Evolutionary conservation across 2,797 vertebrate genomes (phyloP), one percentile per base, ranked within the genome.

Genomic region (Chrosomus eos): DNA sequence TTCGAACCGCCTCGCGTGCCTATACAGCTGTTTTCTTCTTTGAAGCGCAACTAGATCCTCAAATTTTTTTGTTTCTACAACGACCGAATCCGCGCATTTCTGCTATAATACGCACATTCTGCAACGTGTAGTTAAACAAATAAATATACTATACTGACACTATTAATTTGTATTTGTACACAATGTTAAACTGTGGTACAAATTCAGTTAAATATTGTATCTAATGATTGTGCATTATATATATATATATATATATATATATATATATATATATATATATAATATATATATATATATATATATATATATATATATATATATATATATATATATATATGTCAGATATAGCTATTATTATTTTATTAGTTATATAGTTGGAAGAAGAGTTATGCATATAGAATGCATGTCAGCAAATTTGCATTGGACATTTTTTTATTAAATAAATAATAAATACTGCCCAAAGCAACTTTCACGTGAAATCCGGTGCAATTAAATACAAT

Each of bases 1-100:
- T 93, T 88, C 92, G 92, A 91, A 93, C 93, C 92, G 92, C 93
- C 94, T 96, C 96, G 96, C 96, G 96, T 97, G 96, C 95, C 95
- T 90, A 88, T 91, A 92, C 95, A 93, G 95, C 93, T 88, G 93
- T 92, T 89, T 87, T 73, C 72, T 89, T 80, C 84, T 91, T 83
- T 84, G 87, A 93, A 89, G 90, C 86, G 85, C 89, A 67, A 89
- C 87, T 72, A 71, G 85, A 86, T 83, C 81, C 86, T 88, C 23
- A 7, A 67, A 67, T 64, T 80, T 71, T 85, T 85, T 38, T 68
- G 66, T 36, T 55, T 76, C 14, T 21, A 8, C 21, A 28, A 67
- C 0, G 33, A 58, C 31, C 10, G 4, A 1, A 5, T 76, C 53
- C 36, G 23, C 11, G 7, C 28, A 31, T 43, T 21, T 13, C 8